A percentile compares a stretch with the other conserved stretches of the same genome.
These are phyloP conservation scores for Phyllopteryx taeniolatus DNA, from an alignment of 2,113 vertebrate species.

Conservation along the genomic window DNA sequence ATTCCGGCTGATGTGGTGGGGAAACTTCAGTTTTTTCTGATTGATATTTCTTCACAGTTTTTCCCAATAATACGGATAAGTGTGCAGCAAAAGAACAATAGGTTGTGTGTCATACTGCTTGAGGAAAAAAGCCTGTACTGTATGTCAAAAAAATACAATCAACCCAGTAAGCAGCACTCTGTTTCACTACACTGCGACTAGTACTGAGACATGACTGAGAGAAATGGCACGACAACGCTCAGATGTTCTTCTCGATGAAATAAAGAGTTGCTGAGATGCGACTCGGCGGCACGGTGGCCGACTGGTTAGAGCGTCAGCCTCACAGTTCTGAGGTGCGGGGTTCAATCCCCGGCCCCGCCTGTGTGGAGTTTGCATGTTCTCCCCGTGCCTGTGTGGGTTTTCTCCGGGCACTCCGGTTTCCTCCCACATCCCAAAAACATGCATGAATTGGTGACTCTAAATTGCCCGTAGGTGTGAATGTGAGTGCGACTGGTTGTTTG, in stretches of 20 bases:
- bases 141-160: not conserved
- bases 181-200: not conserved
- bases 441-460: no score
- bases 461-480: no score
- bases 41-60: not conserved
- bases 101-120: not conserved
- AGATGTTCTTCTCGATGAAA: conserved; percentile 19
- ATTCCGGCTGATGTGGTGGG: not conserved
- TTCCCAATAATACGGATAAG: not conserved
- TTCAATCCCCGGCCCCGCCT: no score
- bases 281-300: no score
- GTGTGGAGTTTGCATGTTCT: no score
- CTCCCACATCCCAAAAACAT: no score
- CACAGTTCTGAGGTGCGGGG: no score
- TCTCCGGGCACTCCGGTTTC: no score
- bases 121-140: not conserved
- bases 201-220: not conserved
- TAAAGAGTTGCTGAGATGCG: conserved; percentile 13
- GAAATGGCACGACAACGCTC: not conserved
- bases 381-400: no score
- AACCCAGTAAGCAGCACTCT: conserved; percentile 20
- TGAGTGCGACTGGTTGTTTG: no score
- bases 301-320: no score
- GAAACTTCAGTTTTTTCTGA: not conserved
- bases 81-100: not conserved